phyloP scores from a whole-genome alignment of 2,113 vertebrate species.

The Scartelaos histophorus region DNA sequence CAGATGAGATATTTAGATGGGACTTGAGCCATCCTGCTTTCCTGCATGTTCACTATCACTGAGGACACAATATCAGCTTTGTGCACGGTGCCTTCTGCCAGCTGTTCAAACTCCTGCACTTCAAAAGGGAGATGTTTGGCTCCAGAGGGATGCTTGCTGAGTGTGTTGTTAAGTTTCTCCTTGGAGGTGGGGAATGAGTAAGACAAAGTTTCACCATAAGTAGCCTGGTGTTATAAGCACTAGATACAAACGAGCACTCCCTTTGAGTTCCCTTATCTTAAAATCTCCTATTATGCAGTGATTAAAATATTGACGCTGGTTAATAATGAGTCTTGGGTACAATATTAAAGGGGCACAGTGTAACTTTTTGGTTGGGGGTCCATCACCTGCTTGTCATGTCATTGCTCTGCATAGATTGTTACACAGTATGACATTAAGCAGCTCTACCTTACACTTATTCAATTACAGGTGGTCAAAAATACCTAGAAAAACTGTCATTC shows the following conservation, averaged over 20 bases:
- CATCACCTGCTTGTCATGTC: too few relatives aligned
- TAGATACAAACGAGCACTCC: background rate
- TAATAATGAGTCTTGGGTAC: background rate
- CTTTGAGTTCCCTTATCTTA: background rate
- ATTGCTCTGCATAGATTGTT: too few relatives aligned
- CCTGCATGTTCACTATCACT: slow-evolving; percentile 10
- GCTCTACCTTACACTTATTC: too few relatives aligned
- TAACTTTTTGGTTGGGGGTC: too few relatives aligned
- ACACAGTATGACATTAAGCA: too few relatives aligned
- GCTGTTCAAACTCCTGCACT: slow-evolving; percentile 15
- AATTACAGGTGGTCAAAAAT: too few relatives aligned
- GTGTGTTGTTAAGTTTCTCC: slow-evolving; percentile 1
- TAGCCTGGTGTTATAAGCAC: slow-evolving; percentile 38
- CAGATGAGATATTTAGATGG: slow-evolving; percentile 29
- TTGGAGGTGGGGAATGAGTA: slow-evolving; percentile 10
- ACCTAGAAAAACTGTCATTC: too few relatives aligned
- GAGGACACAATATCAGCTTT: slow-evolving; percentile 6
- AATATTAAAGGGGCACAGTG: background rate
- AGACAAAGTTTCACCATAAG: slow-evolving; percentile 20
- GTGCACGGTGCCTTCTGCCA: slow-evolving; percentile 9
- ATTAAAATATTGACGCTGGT: background rate
- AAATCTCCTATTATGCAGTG: background rate
- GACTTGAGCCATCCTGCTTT: slow-evolving; percentile 27
- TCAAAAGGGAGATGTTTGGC: slow-evolving; percentile 33
- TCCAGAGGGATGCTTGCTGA: slow-evolving; percentile 7